These are phyloP conservation scores for Leucoraja erinaceus DNA, from an alignment of 2,113 vertebrate genomes.

Conservation along the genomic window DNA sequence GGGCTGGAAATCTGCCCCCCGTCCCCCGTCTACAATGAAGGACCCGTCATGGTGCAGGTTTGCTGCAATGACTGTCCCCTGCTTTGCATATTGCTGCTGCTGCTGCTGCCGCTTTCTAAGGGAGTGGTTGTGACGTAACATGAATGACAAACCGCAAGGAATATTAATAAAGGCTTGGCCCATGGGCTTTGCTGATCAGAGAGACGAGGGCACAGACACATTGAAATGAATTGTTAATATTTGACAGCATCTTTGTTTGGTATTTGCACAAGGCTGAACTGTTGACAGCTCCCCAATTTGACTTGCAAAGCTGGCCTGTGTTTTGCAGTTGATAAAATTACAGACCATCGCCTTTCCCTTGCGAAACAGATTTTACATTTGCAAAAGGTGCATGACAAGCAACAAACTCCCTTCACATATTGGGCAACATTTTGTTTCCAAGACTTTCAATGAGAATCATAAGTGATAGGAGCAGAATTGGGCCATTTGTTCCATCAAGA, in stretches of 20 bases:
- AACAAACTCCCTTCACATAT: not conserved
- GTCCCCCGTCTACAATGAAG: not conserved
- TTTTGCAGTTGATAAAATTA: not conserved
- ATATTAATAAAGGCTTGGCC: not conserved
- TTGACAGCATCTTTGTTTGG: not conserved
- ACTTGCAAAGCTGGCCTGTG: not conserved
- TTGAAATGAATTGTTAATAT: constrained; percentile 14
- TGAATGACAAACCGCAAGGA: not conserved
- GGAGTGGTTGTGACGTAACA: not conserved
- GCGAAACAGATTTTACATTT: not conserved
- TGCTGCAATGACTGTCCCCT: not conserved
- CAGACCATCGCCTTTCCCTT: not conserved
- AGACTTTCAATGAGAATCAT: too few species aligned
- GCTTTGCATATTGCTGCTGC: not conserved
- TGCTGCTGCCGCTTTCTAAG: not conserved
- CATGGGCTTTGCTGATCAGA: not conserved
- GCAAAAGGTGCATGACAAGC: not conserved
- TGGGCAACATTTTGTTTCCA: not conserved
- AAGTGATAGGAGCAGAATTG: too few species aligned
- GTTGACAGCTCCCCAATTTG: not conserved
- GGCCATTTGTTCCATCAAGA: too few species aligned
- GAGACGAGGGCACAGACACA: not conserved
- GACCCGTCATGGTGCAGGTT: not conserved
- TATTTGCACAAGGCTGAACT: not conserved
- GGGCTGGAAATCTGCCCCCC: not conserved